Evolutionary conservation across 92 coral and sea anemone species (phyloP).

Genomic region (Porites divaricata): DNA sequence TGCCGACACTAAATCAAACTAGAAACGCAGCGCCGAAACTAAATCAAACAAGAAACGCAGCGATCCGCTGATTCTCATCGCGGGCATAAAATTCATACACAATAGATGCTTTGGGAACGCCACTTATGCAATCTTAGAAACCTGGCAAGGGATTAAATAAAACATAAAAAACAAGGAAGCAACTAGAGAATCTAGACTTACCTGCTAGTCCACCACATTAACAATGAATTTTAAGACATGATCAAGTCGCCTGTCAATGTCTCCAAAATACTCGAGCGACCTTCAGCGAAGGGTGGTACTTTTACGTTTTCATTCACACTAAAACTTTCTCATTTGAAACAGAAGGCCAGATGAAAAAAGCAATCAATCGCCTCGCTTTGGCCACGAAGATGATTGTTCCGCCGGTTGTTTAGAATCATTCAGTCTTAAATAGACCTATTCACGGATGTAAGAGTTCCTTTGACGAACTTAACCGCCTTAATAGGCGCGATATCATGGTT

Average conservation of each 20-base stretch:
- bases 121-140: neutral
- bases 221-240: neutral
- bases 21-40: neutral
- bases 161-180: neutral
- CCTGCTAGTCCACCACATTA: neutral
- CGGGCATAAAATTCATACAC: neutral
- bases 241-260: neutral
- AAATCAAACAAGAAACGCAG: neutral
- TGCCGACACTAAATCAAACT: neutral
- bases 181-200: constrained; percentile 4
- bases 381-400: constrained; percentile 7
- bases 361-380: constrained; percentile 12
- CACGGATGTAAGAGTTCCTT: constrained; percentile 35
- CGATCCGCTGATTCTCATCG: neutral
- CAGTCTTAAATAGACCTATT: constrained; percentile 2
- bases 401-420: constrained; percentile 12
- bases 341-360: constrained; percentile 18
- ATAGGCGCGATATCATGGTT: neutral
- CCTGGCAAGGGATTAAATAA: neutral
- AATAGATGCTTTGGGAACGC: neutral
- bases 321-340: neutral
- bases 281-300: neutral
- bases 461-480: constrained; percentile 23
- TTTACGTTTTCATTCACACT: neutral
- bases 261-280: neutral